Evolutionary conservation across 1,140 invertebrate genomes (phyloP), one percentile per base, ranked within the genome.

Genomic region (Micrasema minimum): DNA sequence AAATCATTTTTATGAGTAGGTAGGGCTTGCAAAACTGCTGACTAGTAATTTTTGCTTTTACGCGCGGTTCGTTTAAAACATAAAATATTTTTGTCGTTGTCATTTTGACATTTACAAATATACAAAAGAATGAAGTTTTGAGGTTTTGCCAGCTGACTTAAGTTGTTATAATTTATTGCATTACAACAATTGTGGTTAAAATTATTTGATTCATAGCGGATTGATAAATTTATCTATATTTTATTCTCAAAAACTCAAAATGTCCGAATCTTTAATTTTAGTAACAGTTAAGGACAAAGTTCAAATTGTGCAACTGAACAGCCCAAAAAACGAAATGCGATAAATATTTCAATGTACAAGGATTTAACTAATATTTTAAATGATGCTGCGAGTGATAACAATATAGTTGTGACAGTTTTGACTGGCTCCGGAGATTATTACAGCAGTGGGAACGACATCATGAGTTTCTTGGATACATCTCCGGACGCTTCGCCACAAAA

Each of bases 391-490:
- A 80, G 82, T 23, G 88, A 95, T 81, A 83, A 89, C 50, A 75
- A 83, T 23, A 86, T 92, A 43, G 78, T 82, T 0, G 79, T 92
- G 11, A 88, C 90, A 35, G 89, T 91, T 12, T 76, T 96, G 6
- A 95, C 93, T 37, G 94, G 92, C 14, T 82, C 86, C 65, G 94
- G 92, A 26, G 87, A 92, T 61, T 95, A 89, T 79, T 98, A 90
- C 78, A 91, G 90, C 68, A 94, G 93, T 82, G 96, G 96, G 20
- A 97, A 94, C 87, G 95, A 98, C 80, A 81, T 98, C n/a, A 76
- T 70, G 18, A 75, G 74, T 31, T 41, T 77, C 10, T 4, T 46
- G 46, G 41, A 69, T 3, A 51, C 71, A 22, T 20, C 38, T 3
- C 68, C 72, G 14, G 66, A 65, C 2, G 59, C 77, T 23, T 72